A percentile compares a stretch with the other conserved stretches of the same genome.
These are phyloP conservation scores for Theristicus caerulescens DNA, from an alignment of 2,113 vertebrate species.

Conservation along the genomic window DNA sequence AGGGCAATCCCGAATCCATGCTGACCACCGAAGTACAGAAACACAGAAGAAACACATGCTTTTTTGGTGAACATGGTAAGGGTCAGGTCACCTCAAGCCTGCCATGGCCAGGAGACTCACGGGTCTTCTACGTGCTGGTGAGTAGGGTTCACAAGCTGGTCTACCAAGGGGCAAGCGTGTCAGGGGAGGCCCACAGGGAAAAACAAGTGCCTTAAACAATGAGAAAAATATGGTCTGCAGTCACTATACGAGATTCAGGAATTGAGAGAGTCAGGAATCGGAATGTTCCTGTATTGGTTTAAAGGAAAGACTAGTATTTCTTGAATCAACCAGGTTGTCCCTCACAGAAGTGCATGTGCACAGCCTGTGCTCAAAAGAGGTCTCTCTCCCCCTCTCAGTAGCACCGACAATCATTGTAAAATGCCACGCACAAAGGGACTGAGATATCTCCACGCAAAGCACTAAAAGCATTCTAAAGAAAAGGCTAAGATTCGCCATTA, in stretches of 20 bases:
- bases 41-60: not conserved
- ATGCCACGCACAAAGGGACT: accelerated
- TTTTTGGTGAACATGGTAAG: not conserved
- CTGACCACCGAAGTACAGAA: not conserved
- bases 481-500: not conserved
- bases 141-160: not conserved
- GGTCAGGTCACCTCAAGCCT: not conserved
- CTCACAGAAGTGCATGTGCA: not conserved
- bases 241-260: not conserved
- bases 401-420: not conserved
- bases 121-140: not conserved
- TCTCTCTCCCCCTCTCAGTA: not conserved
- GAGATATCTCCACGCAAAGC: not conserved
- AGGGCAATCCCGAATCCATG: not conserved
- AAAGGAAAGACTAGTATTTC: not conserved
- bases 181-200: not conserved
- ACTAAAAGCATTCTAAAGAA: not conserved
- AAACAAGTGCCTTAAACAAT: not conserved
- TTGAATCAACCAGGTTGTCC: not conserved
- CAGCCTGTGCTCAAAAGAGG: not conserved
- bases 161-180: not conserved
- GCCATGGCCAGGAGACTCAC: not conserved
- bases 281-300: not conserved
- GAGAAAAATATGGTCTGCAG: not conserved
- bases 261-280: not conserved